A percentile compares a stretch with the other conserved stretches of the same genome.
phyloP scores from a whole-genome alignment of 1,140 invertebrate genomes.

The Scylla paramamosain region DNA sequence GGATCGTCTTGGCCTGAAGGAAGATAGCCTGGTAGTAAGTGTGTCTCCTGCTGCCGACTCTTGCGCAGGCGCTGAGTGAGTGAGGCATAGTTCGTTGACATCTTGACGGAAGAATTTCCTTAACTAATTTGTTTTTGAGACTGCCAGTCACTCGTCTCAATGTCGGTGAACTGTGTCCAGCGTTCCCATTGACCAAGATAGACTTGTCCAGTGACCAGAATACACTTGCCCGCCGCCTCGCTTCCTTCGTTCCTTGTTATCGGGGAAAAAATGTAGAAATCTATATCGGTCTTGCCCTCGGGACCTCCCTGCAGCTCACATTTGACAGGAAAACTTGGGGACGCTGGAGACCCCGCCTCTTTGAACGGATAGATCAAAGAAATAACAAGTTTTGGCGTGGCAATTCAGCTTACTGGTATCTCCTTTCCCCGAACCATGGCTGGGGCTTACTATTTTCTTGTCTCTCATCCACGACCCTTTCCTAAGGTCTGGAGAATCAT shows the following conservation, averaged over 20 bases:
- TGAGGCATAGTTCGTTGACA: neutral
- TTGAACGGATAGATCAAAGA: neutral
- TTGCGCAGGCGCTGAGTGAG: neutral
- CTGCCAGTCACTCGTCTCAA: neutral
- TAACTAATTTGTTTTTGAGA: constrained; percentile 14
- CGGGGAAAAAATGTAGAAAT: neutral
- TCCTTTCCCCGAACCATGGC: neutral
- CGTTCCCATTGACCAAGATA: neutral
- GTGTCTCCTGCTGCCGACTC: neutral
- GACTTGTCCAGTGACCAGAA: neutral
- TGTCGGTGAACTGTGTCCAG: neutral
- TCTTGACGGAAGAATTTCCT: neutral
- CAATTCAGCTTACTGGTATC: neutral
- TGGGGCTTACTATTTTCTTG: constrained; percentile 5
- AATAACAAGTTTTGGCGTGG: neutral
- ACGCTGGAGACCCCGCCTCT: neutral
- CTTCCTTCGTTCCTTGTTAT: neutral
- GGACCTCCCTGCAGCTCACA: neutral
- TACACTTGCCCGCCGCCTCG: neutral
- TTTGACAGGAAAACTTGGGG: neutral
- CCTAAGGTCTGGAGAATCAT: constrained; percentile 30
- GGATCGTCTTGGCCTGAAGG: neutral
- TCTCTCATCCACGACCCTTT: neutral
- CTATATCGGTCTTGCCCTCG: neutral
- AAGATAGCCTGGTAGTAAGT: neutral